Base-by-base conservation (phyloP, 2,888 invertebrate species). In the Morinoia aosen region DNA sequence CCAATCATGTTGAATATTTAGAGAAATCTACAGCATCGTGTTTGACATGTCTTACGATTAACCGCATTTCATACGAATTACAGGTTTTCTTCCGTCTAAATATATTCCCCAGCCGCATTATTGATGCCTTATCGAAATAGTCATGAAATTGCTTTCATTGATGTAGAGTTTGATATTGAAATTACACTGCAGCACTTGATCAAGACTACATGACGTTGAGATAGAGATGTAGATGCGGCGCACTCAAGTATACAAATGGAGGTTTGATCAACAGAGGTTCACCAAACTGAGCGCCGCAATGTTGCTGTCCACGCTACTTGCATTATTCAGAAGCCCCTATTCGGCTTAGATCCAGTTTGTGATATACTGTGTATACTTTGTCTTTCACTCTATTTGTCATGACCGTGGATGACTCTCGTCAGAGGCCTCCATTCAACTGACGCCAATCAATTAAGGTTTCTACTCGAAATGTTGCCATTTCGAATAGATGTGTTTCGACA, bases 391-490 rank as follows among this genome's bases (percentile, higher is more conserved):
- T 76, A 76, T 76, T 76, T 76, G 76, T 76, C 76, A 76, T 33
- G 33, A 76, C 76, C 33, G 10, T 76, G 76, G 76, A 76, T 76
- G 76, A 33, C 76, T 76, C 33, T 76, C 33, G 76, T 76, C 0
- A 76, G 76, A 76, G 25, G 8, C 76, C 2, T 76, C 33, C 76
- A 33, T 76, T 76, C 76, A 76, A 76, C 19, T 33, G 25, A 33
- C 33, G 33, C 76, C 76, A 76, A 76, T 76, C 76, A 76, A 76
- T 76, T 76, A 76, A 76, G 76, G 76, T 76, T 76, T 76, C 76
- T 33, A 16, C 25, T 33, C 14, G 8, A 16, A 76, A 25, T 25
- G 76, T 76, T 76, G 16, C 76, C 76, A 76, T 76, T 76, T 76
- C 76, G 33, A 76, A 76, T 76, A 10, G 33, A 19, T 33, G 76